Percentiles rank a stretch among this genome's conserved stretches.
phyloP scores from a whole-genome alignment of 2,888 invertebrate species.

The Podabrus alpinus region DNA sequence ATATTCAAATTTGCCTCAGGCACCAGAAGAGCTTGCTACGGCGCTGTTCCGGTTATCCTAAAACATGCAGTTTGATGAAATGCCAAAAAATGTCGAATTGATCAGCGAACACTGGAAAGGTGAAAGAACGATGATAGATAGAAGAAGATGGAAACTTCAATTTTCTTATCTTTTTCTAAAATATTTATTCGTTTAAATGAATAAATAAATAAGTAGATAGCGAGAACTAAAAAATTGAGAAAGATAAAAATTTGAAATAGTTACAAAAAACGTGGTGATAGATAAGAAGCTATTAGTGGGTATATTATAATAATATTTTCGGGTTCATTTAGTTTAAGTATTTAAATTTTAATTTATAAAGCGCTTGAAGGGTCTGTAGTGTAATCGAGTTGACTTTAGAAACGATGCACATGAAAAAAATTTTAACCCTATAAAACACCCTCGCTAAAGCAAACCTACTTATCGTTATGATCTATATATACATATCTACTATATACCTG shows the following conservation, averaged over 20 bases:
- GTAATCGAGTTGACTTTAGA: background rate
- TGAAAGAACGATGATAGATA: too few relatives aligned
- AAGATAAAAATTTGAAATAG: background rate
- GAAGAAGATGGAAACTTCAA: too few relatives aligned
- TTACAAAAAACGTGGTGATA: background rate
- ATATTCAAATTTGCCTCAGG: too few relatives aligned
- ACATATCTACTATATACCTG: too few relatives aligned
- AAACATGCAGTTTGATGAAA: too few relatives aligned
- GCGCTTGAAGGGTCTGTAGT: background rate
- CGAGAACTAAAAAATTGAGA: background rate
- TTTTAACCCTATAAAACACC: conserved; percentile 15
- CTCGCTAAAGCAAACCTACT: conserved; percentile 28
- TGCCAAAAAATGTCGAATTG: too few relatives aligned
- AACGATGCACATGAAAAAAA: background rate
- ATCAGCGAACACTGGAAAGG: too few relatives aligned
- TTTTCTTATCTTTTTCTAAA: too few relatives aligned
- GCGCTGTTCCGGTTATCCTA: too few relatives aligned
- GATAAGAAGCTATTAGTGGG: background rate
- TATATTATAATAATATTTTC: background rate
- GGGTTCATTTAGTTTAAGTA: background rate
- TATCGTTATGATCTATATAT: conserved; percentile 33
- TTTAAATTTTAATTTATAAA: background rate
- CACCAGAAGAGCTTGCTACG: too few relatives aligned
- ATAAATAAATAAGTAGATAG: too few relatives aligned
- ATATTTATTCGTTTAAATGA: background rate